Percentiles rank a stretch among this genome's conserved stretches.
Conservation (phyloP, 2,113 vertebrate species). For the Alouatta palliata region DNA sequence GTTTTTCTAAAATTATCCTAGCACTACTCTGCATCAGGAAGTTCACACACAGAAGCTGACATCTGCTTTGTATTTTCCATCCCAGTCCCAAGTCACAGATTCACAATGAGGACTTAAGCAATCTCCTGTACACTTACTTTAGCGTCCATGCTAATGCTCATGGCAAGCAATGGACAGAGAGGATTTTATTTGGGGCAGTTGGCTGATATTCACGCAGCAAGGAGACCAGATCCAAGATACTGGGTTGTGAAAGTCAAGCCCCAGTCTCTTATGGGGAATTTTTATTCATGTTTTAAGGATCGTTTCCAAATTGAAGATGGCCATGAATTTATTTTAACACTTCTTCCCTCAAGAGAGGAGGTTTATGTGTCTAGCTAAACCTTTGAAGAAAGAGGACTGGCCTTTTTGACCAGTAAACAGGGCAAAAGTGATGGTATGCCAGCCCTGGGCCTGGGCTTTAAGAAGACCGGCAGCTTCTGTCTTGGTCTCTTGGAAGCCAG, state of each 20-base stretch:
- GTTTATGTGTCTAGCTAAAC: background rate
- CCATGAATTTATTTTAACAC: background rate
- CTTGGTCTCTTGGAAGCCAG: background rate
- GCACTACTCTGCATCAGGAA: background rate
- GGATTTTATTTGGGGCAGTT: background rate
- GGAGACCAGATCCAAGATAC: fast-evolving
- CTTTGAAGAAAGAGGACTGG: background rate
- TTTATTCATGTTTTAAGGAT: background rate
- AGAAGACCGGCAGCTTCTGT: background rate
- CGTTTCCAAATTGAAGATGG: background rate
- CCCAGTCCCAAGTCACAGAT: background rate
- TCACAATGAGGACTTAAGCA: background rate
- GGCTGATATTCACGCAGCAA: too few relatives aligned
- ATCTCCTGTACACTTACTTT: background rate
- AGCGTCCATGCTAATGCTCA: background rate
- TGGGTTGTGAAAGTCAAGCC: background rate
- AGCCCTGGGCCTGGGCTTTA: background rate
- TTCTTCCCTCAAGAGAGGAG: background rate
- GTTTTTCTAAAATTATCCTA: background rate
- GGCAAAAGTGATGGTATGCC: background rate
- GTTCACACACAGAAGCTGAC: background rate
- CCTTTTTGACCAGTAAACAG: background rate
- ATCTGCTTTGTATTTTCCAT: background rate
- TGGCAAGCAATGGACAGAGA: background rate
- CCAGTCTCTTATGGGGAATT: background rate